Percentiles rank a stretch among this genome's conserved stretches.
phyloP scores from a whole-genome alignment of 2,888 invertebrate genomes.

The Cerastoderma edule region DNA sequence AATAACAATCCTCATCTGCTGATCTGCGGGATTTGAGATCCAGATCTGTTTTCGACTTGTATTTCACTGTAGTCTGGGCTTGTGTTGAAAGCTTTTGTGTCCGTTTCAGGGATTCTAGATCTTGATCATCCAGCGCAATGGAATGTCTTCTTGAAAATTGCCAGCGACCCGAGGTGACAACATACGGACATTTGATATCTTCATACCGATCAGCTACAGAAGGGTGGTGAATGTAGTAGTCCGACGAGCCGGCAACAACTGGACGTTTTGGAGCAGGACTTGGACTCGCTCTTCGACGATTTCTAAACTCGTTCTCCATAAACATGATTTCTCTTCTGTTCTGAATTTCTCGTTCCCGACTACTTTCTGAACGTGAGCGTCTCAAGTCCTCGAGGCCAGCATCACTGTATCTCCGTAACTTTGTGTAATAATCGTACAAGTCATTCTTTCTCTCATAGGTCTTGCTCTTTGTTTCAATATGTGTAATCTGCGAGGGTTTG shows the following conservation, averaged over 20 bases:
- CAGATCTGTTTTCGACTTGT: slow-evolving; percentile 25
- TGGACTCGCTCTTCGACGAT: slow-evolving; percentile 13
- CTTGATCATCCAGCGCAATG: slow-evolving; percentile 45
- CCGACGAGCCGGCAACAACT: background rate
- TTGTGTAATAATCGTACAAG: slow-evolving; percentile 38
- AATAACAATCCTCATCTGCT: slow-evolving; percentile 41
- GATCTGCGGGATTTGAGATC: slow-evolving; percentile 21
- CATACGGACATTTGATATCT: slow-evolving; percentile 57
- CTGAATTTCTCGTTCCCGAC: slow-evolving; percentile 20
- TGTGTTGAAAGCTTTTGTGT: no score
- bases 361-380: slow-evolving; percentile 19
- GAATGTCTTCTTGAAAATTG: slow-evolving; percentile 40
- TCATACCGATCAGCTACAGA: slow-evolving; percentile 54
- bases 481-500: slow-evolving; percentile 4
- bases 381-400: slow-evolving; percentile 45
- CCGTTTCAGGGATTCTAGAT: slow-evolving; percentile 34
- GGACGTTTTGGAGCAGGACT: slow-evolving; percentile 17
- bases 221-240: slow-evolving; percentile 13
- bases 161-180: slow-evolving; percentile 36
- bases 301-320: slow-evolving; percentile 21
- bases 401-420: slow-evolving; percentile 40
- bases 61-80: slow-evolving; percentile 16
- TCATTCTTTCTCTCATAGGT: slow-evolving; percentile 30
- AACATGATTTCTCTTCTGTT: slow-evolving; percentile 13
- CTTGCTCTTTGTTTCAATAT: background rate